Evolutionary conservation across 2,113 vertebrate genomes (phyloP).

Genomic region (Sciurus niger): DNA sequence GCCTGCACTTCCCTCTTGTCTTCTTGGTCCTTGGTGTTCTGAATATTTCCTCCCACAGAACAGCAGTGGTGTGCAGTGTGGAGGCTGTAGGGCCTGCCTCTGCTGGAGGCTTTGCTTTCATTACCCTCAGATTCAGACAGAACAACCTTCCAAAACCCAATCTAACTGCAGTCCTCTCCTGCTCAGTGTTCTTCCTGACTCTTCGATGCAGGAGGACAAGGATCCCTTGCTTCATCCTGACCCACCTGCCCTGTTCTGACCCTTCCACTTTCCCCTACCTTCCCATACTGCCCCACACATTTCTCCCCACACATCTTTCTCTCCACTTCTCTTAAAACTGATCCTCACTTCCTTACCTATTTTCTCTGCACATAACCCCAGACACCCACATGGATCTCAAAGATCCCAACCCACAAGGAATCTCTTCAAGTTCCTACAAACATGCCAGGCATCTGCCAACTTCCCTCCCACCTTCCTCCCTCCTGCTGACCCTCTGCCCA

Average conservation of each 20-base stretch:
- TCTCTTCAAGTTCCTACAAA: constrained; percentile 44
- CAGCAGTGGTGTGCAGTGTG: neutral
- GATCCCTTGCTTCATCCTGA: too few species aligned
- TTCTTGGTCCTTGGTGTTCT: neutral
- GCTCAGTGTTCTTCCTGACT: neutral
- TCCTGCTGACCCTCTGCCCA: neutral
- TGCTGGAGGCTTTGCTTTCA: neutral
- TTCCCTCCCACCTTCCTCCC: neutral
- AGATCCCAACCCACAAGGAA: neutral
- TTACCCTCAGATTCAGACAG: neutral
- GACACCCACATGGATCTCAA: neutral
- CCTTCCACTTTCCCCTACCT: neutral
- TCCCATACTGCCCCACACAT: neutral
- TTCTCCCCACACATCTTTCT: neutral
- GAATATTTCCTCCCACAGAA: neutral
- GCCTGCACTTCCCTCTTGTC: neutral
- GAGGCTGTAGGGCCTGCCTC: neutral
- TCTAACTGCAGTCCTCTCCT: neutral
- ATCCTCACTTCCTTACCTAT: neutral
- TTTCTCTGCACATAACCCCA: neutral
- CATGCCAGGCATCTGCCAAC: neutral
- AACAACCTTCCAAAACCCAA: neutral
- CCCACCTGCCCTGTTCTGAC: neutral
- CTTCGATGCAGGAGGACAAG: neutral
- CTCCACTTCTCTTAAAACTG: neutral